A percentile compares a stretch with the other conserved stretches of the same genome.
Evolutionary conservation across 2,888 invertebrate genomes (phyloP).

Genomic region (Tenthredo amoena): DNA sequence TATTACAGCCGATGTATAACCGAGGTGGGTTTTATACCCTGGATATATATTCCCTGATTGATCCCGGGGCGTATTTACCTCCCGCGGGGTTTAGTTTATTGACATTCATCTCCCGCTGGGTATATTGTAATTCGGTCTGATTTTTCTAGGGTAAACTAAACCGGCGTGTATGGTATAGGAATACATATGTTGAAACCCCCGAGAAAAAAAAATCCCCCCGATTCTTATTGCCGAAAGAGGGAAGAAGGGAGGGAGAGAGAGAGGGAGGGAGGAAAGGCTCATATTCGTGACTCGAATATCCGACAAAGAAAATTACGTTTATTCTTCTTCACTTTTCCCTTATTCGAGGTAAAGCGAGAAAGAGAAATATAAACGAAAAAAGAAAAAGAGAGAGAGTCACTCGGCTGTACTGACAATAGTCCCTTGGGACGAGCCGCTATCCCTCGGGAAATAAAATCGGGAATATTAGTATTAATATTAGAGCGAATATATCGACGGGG

Average conservation of each 20-base stretch:
- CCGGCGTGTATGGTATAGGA: not conserved
- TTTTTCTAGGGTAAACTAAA: not conserved
- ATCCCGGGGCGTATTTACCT: not conserved
- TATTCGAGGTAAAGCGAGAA: not conserved
- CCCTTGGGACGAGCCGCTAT: not conserved
- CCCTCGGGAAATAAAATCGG: not conserved
- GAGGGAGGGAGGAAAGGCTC: not conserved
- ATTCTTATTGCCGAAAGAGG: not conserved
- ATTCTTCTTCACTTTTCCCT: not conserved
- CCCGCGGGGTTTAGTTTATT: slow-evolving; percentile 3
- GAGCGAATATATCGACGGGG: not conserved
- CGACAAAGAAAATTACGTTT: not conserved
- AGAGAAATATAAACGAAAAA: not conserved
- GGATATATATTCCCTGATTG: not conserved
- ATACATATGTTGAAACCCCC: not conserved
- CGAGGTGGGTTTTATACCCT: not conserved
- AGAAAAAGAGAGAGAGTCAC: not conserved
- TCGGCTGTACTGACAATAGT: not conserved
- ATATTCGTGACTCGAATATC: slow-evolving; percentile 33
- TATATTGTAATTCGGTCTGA: not conserved
- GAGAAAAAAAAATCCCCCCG: not conserved
- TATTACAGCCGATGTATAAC: not conserved
- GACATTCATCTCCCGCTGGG: not conserved
- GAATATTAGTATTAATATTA: not conserved
- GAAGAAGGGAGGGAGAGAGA: not conserved